phyloP scores from a whole-genome alignment of 2,888 invertebrate genomes.

The Archips crataeganus region DNA sequence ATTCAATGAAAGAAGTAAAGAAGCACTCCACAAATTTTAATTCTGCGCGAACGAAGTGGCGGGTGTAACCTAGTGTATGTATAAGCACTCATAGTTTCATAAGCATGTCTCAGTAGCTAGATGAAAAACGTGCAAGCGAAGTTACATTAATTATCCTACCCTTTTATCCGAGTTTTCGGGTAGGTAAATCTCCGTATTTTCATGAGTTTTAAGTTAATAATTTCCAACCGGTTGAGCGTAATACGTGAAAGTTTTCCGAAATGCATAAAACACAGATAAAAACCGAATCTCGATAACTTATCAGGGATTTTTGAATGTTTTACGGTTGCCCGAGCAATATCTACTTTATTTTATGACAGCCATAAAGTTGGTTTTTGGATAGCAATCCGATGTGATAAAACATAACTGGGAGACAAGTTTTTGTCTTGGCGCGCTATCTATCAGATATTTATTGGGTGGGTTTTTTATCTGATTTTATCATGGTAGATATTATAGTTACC shows the following conservation, averaged over 20 bases:
- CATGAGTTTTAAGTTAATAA: neutral
- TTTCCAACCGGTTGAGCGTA: neutral
- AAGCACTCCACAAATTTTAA: no score
- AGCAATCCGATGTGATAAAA: neutral
- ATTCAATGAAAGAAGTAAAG: no score
- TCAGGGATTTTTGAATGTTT: slow-evolving; percentile 18
- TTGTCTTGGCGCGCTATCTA: slow-evolving; percentile 6
- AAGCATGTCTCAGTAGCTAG: no score
- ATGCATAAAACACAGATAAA: slow-evolving; percentile 16
- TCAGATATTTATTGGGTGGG: slow-evolving; percentile 17
- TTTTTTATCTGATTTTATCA: neutral
- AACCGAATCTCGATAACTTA: slow-evolving; percentile 8
- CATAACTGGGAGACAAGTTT: slow-evolving; percentile 9
- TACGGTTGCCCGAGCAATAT: slow-evolving; percentile 5
- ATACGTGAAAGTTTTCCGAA: neutral
- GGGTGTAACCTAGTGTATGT: no score
- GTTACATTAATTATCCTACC: neutral
- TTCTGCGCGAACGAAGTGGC: no score
- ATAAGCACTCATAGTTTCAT: no score
- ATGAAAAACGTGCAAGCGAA: neutral
- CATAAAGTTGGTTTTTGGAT: slow-evolving; percentile 20
- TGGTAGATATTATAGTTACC: no score
- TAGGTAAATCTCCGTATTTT: neutral
- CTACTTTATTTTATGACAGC: slow-evolving; percentile 13
- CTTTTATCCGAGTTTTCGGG: neutral